Percentiles rank a stretch among this genome's conserved stretches.
Conservation (phyloP, 1,140 invertebrate species). For the Thaumatotibia leucotreta region DNA sequence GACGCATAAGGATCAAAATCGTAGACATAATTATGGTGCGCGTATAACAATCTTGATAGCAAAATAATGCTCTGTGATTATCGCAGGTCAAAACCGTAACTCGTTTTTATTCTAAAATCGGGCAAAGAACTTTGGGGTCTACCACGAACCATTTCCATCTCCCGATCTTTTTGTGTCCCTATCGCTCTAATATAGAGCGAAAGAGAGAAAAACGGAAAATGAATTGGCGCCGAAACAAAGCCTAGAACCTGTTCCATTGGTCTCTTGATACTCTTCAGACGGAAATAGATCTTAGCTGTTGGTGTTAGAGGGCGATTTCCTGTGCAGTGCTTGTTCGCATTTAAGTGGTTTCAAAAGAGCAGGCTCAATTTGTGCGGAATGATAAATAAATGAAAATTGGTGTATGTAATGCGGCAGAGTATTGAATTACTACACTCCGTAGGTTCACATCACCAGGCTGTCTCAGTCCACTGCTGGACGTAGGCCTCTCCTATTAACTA, state of each 20-base stretch:
- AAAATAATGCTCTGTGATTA: neutral
- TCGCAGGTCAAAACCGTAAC: neutral
- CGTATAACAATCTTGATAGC: neutral
- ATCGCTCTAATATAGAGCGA: too few species aligned
- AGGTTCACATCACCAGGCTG: too few species aligned
- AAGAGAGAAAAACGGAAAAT: constrained; percentile 44
- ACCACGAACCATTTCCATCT: too few species aligned
- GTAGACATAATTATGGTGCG: too few species aligned
- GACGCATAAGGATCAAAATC: too few species aligned
- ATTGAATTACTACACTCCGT: neutral
- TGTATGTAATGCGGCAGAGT: neutral
- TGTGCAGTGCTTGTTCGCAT: neutral
- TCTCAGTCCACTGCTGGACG: too few species aligned
- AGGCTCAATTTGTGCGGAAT: neutral
- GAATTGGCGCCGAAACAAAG: constrained; percentile 28
- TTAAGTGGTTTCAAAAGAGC: neutral
- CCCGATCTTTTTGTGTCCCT: too few species aligned
- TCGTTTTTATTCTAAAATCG: neutral
- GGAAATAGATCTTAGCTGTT: neutral
- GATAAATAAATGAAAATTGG: neutral
- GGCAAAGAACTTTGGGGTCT: neutral
- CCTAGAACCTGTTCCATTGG: neutral
- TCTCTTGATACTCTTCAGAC: neutral
- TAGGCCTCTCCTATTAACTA: too few species aligned
- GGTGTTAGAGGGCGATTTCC: neutral